Evolutionary conservation across 2,797 vertebrate species (phyloP).

Genomic region (Catharus ustulatus): DNA sequence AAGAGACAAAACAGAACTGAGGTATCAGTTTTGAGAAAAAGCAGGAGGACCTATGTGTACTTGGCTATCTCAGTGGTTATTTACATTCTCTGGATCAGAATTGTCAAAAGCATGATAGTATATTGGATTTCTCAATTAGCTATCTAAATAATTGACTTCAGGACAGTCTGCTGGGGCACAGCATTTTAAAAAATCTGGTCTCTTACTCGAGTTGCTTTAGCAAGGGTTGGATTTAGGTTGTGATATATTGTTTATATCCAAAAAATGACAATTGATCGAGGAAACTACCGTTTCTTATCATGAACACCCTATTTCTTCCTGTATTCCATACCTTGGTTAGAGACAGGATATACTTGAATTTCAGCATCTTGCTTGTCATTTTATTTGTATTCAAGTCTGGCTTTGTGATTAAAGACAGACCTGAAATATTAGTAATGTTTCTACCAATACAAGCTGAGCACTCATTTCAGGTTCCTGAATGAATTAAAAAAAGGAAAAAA

Average conservation of each 20-base stretch:
- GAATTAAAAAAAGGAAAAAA: background rate
- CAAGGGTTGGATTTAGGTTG: background rate
- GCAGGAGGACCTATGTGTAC: background rate
- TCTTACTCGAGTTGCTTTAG: background rate
- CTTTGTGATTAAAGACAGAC: background rate
- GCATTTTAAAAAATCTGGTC: background rate
- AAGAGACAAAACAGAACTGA: background rate
- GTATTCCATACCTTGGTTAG: background rate
- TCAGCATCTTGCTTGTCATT: background rate
- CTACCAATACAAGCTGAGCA: background rate
- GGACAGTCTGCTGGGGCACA: background rate
- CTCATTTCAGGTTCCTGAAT: background rate
- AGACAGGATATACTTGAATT: background rate
- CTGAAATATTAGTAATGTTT: background rate
- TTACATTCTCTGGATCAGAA: background rate
- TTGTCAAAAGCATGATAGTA: background rate
- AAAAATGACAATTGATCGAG: background rate
- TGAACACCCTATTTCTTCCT: background rate
- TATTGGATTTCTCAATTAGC: background rate
- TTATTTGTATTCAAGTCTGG: background rate
- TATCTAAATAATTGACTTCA: background rate
- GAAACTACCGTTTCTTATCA: constrained; percentile 5
- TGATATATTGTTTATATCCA: background rate
- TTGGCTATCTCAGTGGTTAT: background rate
- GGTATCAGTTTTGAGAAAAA: background rate